These are phyloP conservation scores for Anoura caudifer DNA, from an alignment of 2,113 vertebrate species.

Conservation along the genomic window DNA sequence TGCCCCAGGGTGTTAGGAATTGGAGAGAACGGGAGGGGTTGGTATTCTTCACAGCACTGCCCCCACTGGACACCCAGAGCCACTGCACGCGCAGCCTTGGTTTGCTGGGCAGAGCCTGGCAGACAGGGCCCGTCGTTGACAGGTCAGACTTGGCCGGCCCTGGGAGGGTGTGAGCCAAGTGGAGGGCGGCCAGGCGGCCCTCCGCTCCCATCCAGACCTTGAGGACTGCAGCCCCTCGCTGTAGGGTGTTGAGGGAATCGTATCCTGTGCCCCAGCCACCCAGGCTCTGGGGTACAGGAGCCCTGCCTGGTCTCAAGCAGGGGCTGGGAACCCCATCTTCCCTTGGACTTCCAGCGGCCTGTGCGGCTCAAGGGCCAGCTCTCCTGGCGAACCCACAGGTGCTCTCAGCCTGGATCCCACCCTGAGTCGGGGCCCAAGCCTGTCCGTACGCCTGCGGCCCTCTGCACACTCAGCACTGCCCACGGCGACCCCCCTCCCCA, in stretches of 20 bases:
- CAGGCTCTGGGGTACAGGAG: not conserved
- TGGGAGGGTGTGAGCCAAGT: too few species aligned
- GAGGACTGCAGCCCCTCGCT: rapidly evolving
- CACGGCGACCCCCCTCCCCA: not conserved
- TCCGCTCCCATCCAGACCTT: not conserved
- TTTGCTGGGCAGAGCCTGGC: not conserved
- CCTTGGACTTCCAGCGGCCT: rapidly evolving
- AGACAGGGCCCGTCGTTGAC: too few species aligned
- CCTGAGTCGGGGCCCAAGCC: not conserved
- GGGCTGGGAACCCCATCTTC: not conserved
- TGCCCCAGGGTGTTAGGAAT: not conserved
- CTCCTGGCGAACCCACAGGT: not conserved
- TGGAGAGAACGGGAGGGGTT: not conserved
- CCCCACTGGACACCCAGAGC: not conserved
- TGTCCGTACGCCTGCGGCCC: rapidly evolving
- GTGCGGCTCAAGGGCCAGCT: not conserved
- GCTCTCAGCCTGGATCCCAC: not conserved
- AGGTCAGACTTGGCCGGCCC: too few species aligned
- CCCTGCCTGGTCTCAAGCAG: not conserved
- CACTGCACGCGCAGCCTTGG: rapidly evolving
- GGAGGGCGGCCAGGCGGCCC: not conserved
- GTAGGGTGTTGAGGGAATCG: too few species aligned
- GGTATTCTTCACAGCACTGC: not conserved
- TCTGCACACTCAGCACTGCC: rapidly evolving
- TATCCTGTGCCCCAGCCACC: rapidly evolving